Evolutionary conservation across 2,797 vertebrate species (phyloP).

Genomic region (Macropodus opercularis): DNA sequence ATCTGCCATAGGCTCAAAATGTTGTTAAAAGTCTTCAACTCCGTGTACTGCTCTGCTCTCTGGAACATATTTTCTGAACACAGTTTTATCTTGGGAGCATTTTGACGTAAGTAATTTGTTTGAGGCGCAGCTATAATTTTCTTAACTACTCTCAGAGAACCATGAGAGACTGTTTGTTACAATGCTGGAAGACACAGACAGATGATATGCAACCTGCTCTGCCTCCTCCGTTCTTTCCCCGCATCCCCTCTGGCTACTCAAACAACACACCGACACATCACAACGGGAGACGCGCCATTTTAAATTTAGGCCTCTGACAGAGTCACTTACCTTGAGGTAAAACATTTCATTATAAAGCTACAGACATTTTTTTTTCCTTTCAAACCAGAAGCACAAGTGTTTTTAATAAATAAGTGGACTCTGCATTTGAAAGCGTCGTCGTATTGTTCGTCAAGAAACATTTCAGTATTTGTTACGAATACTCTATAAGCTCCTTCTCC

Average conservation of each 20-base stretch:
- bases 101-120: constrained; percentile 68
- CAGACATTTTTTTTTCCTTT: constrained; percentile 45
- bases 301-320: constrained; percentile 59
- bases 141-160: constrained; percentile 69
- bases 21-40: background rate
- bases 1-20: constrained; percentile 3
- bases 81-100: constrained; percentile 50
- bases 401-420: background rate
- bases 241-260: constrained; percentile 60
- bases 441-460: background rate
- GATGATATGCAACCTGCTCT: constrained; percentile 67
- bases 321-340: constrained; percentile 39
- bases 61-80: constrained; percentile 48
- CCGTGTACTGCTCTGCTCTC: constrained; percentile 20
- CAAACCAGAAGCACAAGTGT: constrained; percentile 18
- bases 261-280: constrained; percentile 56
- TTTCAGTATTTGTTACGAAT: background rate
- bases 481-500: constrained; percentile 6
- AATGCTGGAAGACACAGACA: constrained; percentile 66
- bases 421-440: background rate
- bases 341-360: constrained; percentile 47
- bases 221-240: constrained; percentile 61
- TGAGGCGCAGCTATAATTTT: constrained; percentile 68
- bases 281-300: constrained; percentile 53
- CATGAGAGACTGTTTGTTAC: constrained; percentile 64